A percentile compares a stretch with the other conserved stretches of the same genome.
Conservation (phyloP, 2,888 invertebrate species). For the Bellardia pandia region DNA sequence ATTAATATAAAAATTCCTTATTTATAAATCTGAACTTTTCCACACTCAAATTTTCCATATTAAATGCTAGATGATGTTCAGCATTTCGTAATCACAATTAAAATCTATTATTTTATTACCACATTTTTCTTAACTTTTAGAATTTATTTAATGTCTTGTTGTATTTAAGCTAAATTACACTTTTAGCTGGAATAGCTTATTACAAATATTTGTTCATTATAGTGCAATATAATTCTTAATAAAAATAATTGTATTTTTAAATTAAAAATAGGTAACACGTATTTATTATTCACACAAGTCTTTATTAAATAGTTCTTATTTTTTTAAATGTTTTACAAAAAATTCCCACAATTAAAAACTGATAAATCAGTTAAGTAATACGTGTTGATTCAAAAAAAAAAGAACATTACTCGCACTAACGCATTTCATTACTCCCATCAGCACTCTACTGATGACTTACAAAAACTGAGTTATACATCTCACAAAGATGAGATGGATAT, state of each 20-base stretch:
- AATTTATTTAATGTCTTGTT: background rate
- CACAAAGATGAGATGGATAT: background rate
- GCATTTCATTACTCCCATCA: background rate
- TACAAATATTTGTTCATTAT: background rate
- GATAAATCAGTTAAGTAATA: background rate
- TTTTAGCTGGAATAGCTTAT: background rate
- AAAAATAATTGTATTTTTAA: background rate
- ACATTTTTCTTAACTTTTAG: background rate
- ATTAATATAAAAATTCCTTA: background rate
- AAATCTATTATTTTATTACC: background rate
- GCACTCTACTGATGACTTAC: background rate
- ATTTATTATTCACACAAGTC: background rate
- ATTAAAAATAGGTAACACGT: background rate
- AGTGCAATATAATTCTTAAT: background rate
- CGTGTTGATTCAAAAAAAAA: background rate
- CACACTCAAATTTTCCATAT: background rate
- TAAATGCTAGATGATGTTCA: background rate
- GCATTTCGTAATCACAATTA: background rate
- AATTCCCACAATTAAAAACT: constrained; percentile 13
- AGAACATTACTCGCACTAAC: background rate
- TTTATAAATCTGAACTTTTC: background rate
- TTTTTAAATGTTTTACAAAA: background rate
- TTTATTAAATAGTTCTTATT: background rate
- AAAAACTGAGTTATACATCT: background rate
- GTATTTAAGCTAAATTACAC: background rate